Base-by-base conservation (phyloP, 2,888 invertebrate species). In the Autographa gamma region DNA sequence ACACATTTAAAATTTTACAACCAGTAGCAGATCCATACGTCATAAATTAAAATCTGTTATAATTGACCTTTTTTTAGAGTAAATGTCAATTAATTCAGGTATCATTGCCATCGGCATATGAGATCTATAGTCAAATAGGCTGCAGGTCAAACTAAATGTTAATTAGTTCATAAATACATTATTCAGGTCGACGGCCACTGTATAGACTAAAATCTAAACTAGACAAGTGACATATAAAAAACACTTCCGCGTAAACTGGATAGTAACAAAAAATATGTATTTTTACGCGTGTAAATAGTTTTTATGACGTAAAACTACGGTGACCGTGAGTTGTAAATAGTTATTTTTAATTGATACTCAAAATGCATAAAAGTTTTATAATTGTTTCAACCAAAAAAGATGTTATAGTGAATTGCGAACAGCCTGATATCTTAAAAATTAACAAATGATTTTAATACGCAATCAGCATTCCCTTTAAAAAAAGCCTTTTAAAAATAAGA, bases 61-160 rank as follows among this genome's bases (percentile, higher is more conserved):
- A 58, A 66, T 58, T 64, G 56, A 70, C 70, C 69, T 77, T 80
- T 76, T 16, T 1, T 2, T 60, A 41, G 52, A 14, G 0, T 63
- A 77, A 80, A 81, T 77, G 81, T 66, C 69, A 77, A 68, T 60
- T 41, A 52, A 60, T 60, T 60, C 19, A n/a, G 11, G 67, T 60
- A 60, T 14, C 43, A 52, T 63, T 60, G 54, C 77, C 67, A 66
- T 70, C 68, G 60, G 61, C 73, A 25, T 32, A 48, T 5, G n/a
- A n/a, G 48, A 48, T 48, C 48, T n/a, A 48, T 56, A 19, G 3
- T 14, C 58, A 32, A 80, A 70, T 77, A 77, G 73, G 81, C 69
- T 48, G 48, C 38, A 41, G 65, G 25, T 48, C 63, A 31, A 68
- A 60, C 66, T 32, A 63, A 68, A 73, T 73, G 64, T 63, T 73